Base-by-base conservation (phyloP, 2,888 invertebrate genomes). In the Eremobia ochroleuca region DNA sequence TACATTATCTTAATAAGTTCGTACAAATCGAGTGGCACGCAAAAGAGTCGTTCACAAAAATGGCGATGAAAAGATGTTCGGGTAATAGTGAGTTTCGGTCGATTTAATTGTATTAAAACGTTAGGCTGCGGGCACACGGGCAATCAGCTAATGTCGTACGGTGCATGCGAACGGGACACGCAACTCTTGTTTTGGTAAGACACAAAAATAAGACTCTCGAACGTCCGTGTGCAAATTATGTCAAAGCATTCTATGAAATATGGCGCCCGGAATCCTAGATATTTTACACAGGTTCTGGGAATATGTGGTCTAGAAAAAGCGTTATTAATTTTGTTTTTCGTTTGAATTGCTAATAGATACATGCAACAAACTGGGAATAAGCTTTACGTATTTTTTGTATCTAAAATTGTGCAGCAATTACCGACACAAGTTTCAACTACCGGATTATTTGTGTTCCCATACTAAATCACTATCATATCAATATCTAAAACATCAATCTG, bases 31-130 rank as follows among this genome's bases (percentile, higher is more conserved):
- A 90, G 86, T 87, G 92, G 92, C 96, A 96, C 96, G 96, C 96
- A 93, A 96, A 95, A 94, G 91, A 93, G 94, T 96, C 96, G 91
- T 96, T 96, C 93, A 91, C 92, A 93, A 95, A 95, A 94, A 93
- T 93, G 92, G 93, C 94, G 93, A 93, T 92, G 93, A 91, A 94
- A 95, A 95, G 95, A 94, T 95, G 93, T 91, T 92, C 91, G 92
- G 93, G 94, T 96, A 96, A 95, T 94, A 94, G 93, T 91, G 91
- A 93, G 89, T 90, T 92, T 93, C 91, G 93, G 95, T 96, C 94
- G 92, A 95, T 96, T 96, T 96, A 96, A 96, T 96, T 96, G 96
- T 95, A 96, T 96, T 96, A 96, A 96, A 96, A 96, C 95, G 96
- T 94, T 95, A 94, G 94, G 94, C 93, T 90, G 93, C 92, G 93